Conservation (phyloP, 2,113 vertebrate genomes). For the Bubo blakistoni region DNA sequence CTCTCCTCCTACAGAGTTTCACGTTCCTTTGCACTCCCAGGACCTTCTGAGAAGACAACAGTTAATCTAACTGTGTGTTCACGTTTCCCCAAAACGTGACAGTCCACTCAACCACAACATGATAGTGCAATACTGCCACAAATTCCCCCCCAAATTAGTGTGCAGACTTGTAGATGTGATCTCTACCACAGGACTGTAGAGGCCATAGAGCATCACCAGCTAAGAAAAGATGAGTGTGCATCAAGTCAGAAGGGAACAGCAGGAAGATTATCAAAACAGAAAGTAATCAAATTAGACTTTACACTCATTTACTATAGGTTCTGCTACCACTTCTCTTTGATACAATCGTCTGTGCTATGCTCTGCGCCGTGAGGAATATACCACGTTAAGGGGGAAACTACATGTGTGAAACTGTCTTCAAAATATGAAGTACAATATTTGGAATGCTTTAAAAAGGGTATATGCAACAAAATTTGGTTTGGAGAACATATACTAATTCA, state of each 20-base stretch:
- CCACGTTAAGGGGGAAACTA: neutral
- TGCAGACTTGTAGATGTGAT: neutral
- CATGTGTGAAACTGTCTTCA: neutral
- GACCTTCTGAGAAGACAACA: neutral
- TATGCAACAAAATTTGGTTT: neutral
- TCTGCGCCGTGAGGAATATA: neutral
- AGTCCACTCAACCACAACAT: neutral
- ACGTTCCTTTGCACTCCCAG: neutral
- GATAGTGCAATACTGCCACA: neutral
- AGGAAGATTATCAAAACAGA: neutral
- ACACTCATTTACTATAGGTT: neutral
- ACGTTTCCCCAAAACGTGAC: neutral
- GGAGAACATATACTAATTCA: neutral
- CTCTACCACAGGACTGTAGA: neutral
- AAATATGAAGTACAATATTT: neutral
- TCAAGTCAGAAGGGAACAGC: neutral
- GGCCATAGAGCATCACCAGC: neutral
- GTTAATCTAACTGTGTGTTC: accelerated
- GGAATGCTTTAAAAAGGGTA: neutral
- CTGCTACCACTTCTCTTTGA: neutral
- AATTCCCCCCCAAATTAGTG: accelerated
- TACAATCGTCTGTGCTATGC: neutral
- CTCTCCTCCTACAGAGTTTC: neutral
- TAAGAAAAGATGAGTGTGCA: neutral
- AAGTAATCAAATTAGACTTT: neutral